A percentile compares a stretch with the other conserved stretches of the same genome.
These are phyloP conservation scores for Triplophysa siluroides DNA, from an alignment of 2,113 vertebrate genomes.

Conservation along the genomic window DNA sequence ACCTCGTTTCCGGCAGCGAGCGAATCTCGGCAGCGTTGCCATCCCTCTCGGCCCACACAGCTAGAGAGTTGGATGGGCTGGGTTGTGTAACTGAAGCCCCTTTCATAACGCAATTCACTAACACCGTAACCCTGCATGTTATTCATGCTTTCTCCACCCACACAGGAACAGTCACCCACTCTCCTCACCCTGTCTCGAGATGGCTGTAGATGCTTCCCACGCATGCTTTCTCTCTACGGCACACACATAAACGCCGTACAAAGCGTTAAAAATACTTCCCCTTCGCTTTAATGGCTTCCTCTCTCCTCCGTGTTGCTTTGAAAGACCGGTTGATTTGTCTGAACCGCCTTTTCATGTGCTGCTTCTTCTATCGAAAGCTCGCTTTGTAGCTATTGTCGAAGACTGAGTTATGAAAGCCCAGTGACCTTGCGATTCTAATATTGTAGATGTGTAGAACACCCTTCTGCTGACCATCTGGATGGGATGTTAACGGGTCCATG, in stretches of 20 bases:
- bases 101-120: conserved; percentile 56
- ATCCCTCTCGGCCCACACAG: conserved; percentile 41
- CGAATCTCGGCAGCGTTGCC: conserved; percentile 13
- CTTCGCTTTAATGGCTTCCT: conserved; percentile 51
- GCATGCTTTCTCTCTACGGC: conserved; percentile 47
- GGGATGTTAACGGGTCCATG: conserved; percentile 21
- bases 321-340: conserved; percentile 30
- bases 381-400: conserved; percentile 7
- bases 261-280: conserved; percentile 49
- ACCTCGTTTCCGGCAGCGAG: conserved; percentile 40
- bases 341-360: conserved; percentile 25
- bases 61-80: conserved; percentile 32
- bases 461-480: conserved; percentile 49
- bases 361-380: background rate
- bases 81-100: conserved; percentile 54
- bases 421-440: conserved; percentile 29
- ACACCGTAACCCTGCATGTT: conserved; percentile 53
- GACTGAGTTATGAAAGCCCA: background rate
- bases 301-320: conserved; percentile 43
- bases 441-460: conserved; percentile 27
- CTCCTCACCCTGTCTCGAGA: conserved; percentile 50
- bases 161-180: conserved; percentile 59
- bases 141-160: conserved; percentile 56
- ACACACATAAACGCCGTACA: conserved; percentile 33
- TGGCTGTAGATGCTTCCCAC: conserved; percentile 55